phyloP scores from a whole-genome alignment of 2,797 vertebrate species.

The Chelon auratus region DNA sequence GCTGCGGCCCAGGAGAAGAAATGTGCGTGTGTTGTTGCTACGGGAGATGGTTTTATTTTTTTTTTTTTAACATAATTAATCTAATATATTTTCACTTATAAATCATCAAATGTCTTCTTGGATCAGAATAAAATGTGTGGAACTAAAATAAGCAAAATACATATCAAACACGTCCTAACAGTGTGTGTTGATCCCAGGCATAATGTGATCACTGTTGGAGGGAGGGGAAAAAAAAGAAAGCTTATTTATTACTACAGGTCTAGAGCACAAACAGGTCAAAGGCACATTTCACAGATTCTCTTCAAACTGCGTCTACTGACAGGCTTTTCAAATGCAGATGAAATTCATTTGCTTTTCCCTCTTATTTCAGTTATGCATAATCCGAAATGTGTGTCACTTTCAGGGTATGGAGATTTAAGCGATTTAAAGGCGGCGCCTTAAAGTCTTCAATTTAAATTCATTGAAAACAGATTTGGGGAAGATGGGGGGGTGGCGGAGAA shows the following conservation, averaged over 20 bases:
- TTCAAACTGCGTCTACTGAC: conserved; percentile 45
- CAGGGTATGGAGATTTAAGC: conserved; percentile 66
- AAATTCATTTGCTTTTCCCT: conserved; percentile 61
- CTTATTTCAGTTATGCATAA: conserved; percentile 58
- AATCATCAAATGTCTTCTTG: background rate
- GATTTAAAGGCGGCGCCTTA: conserved; percentile 70
- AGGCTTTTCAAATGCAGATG: conserved; percentile 72
- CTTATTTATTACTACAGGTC: conserved; percentile 16
- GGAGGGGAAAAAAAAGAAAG: background rate
- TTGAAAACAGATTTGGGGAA: conserved; percentile 76
- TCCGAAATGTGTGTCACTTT: conserved; percentile 73
- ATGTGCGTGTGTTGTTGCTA: conserved; percentile 4
- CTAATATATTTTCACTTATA: background rate
- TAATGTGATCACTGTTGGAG: background rate
- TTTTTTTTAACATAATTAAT: too few species aligned
- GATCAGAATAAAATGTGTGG: background rate
- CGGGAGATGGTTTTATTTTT: background rate
- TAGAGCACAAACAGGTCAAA: conserved; percentile 53
- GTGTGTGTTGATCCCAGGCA: background rate
- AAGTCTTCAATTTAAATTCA: conserved; percentile 77
- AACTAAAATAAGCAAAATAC: background rate
- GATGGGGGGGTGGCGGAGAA: conserved; percentile 23
- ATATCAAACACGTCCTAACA: background rate
- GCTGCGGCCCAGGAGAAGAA: background rate
- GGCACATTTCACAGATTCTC: conserved; percentile 45